Evolutionary conservation across 2,113 vertebrate species (phyloP).

Genomic region (Catharus bicknelli): DNA sequence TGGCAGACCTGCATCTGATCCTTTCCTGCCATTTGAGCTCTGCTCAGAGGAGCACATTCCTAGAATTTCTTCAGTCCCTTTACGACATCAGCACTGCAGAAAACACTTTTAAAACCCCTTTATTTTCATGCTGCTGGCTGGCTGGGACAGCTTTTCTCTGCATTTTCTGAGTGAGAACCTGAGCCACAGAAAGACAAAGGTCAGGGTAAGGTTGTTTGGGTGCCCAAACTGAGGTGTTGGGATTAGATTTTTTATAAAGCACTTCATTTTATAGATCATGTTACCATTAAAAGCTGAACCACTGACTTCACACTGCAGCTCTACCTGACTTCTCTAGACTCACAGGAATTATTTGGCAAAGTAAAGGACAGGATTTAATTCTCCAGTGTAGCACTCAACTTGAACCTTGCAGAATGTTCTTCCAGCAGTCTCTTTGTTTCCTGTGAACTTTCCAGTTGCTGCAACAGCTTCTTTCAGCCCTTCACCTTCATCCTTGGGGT

Average conservation of each 20-base stretch:
- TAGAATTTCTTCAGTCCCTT: neutral
- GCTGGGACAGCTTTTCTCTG: neutral
- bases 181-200: neutral
- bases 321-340: neutral
- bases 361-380: neutral
- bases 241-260: neutral
- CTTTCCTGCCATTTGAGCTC: neutral
- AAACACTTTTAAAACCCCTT: neutral
- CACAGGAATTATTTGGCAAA: neutral
- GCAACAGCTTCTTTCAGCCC: neutral
- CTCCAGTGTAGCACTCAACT: neutral
- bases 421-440: neutral
- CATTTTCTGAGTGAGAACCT: neutral
- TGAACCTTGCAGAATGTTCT: neutral
- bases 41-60: neutral
- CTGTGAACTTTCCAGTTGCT: neutral
- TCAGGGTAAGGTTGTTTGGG: neutral
- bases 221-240: neutral
- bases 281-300: conserved; percentile 27
- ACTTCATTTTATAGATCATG: neutral
- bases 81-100: neutral
- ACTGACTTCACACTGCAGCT: conserved; percentile 29
- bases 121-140: neutral
- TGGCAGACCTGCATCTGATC: neutral
- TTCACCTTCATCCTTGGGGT: neutral